Percentiles rank a stretch among this genome's conserved stretches.
Evolutionary conservation across 2,113 vertebrate species (phyloP).

Genomic region (Tylochromis polylepis): DNA sequence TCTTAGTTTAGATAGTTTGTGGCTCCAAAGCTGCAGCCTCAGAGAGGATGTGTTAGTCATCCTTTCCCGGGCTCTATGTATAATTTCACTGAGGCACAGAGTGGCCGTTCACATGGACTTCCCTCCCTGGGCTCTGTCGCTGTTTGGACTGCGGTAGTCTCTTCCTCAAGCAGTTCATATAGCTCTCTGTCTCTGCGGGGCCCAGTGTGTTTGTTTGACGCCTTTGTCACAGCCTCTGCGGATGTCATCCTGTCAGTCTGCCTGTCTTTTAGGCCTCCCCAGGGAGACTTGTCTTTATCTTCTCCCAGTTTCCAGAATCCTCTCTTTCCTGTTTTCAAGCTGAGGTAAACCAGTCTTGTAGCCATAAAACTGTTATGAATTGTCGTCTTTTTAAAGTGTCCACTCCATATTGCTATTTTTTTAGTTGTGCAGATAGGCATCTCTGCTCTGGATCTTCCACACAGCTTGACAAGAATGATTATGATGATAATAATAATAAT

Average conservation of each 20-base stretch:
- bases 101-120: constrained; percentile 60
- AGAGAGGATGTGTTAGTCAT: constrained; percentile 54
- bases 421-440: neutral
- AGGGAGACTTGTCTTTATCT: constrained; percentile 18
- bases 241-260: constrained; percentile 12
- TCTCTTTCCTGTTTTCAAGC: constrained; percentile 62
- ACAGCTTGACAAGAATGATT: neutral
- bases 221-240: constrained; percentile 33
- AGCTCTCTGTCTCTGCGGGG: constrained; percentile 8
- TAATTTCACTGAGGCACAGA: constrained; percentile 44
- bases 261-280: constrained; percentile 27
- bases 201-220: constrained; percentile 44
- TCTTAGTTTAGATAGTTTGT: constrained; percentile 1
- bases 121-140: constrained; percentile 16
- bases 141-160: constrained; percentile 6
- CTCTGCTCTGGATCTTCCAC: neutral
- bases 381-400: neutral
- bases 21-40: neutral
- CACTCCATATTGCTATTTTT: neutral
- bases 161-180: constrained; percentile 29
- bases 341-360: neutral
- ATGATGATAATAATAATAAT: constrained; percentile 23
- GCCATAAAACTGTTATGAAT: neutral
- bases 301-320: constrained; percentile 49
- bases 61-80: constrained; percentile 16